These are phyloP conservation scores for Melospiza melodia DNA, from an alignment of 2,113 vertebrate genomes.

Conservation along the genomic window DNA sequence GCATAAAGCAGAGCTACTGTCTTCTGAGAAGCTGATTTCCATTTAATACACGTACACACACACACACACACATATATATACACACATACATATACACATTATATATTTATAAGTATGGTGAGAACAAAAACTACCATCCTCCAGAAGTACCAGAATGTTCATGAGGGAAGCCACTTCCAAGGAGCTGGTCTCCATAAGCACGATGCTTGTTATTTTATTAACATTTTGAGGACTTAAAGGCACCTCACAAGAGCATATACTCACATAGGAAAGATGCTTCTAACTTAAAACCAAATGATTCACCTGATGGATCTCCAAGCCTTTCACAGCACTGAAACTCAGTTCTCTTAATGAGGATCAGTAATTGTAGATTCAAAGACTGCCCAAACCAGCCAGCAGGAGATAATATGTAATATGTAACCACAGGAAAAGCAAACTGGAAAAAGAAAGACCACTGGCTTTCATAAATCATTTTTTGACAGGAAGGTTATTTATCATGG, in stretches of 20 bases:
- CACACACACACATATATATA: too few relatives aligned
- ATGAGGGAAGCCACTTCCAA: background rate
- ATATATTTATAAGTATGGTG: background rate
- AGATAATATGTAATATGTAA: slow-evolving; percentile 62
- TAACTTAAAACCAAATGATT: background rate
- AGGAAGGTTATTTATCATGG: slow-evolving; percentile 69
- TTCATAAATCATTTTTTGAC: slow-evolving; percentile 73
- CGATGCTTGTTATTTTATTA: background rate
- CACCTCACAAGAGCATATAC: background rate
- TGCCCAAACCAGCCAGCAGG: slow-evolving; percentile 50
- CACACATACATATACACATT: too few relatives aligned
- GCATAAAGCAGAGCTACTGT: background rate
- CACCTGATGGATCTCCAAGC: background rate
- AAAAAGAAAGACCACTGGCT: slow-evolving; percentile 48
- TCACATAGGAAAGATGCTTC: background rate
- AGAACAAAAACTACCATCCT: background rate
- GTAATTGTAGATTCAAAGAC: slow-evolving; percentile 49
- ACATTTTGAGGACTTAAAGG: background rate
- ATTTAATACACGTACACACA: background rate
- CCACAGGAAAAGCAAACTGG: slow-evolving; percentile 65
- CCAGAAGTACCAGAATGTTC: background rate
- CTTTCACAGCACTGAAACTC: background rate
- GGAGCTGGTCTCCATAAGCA: background rate
- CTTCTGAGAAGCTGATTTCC: background rate
- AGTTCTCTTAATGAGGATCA: slow-evolving; percentile 23